These are phyloP conservation scores for Sphinx pinastri DNA, from an alignment of 2,888 invertebrate species.

Conservation along the genomic window DNA sequence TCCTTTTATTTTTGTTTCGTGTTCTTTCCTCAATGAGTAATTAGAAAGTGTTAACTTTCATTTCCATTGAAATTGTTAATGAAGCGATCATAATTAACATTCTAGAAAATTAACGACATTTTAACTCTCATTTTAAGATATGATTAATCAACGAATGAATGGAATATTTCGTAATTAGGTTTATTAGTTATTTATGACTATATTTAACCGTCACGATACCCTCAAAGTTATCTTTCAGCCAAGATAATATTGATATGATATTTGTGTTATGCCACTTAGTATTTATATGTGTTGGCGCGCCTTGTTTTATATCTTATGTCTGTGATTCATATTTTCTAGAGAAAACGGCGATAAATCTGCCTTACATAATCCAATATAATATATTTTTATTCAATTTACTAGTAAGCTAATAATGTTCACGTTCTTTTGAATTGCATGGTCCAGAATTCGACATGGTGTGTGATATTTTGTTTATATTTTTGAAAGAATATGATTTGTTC, in stretches of 20 bases:
- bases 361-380: no score
- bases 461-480: no score
- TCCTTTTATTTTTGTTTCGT: background rate
- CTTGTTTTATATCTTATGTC: background rate
- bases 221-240: slow-evolving; percentile 24
- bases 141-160: background rate
- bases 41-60: slow-evolving; percentile 7
- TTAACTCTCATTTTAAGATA: background rate
- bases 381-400: no score
- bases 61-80: background rate
- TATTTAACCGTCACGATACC: slow-evolving; percentile 19
- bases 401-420: no score
- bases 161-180: slow-evolving; percentile 15
- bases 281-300: background rate
- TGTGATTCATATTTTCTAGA: background rate
- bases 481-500: no score
- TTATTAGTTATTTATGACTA: slow-evolving; percentile 5
- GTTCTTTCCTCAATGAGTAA: background rate
- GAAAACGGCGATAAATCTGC: no score
- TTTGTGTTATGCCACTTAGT: slow-evolving; percentile 13
- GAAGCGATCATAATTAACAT: slow-evolving; percentile 2
- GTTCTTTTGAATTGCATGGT: no score
- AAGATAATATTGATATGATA: slow-evolving; percentile 13
- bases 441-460: no score
- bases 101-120: background rate